These are phyloP conservation scores for Tuta absoluta DNA, from an alignment of 2,888 invertebrate genomes.

Conservation along the genomic window DNA sequence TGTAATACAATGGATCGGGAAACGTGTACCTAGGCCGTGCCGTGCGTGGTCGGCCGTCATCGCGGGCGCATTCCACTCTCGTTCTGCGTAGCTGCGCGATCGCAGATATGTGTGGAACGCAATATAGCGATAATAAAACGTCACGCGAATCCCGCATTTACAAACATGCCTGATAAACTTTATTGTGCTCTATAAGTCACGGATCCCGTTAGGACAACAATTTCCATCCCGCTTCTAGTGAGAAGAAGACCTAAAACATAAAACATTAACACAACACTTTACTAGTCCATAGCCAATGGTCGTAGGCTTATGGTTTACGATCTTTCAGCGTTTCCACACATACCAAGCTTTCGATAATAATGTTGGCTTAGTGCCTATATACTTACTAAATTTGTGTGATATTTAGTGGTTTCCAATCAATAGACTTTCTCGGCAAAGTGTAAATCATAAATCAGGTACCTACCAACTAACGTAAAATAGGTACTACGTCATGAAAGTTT, in stretches of 20 bases:
- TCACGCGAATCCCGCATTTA: slow-evolving; percentile 36
- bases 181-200: slow-evolving; percentile 15
- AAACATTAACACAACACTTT: not conserved
- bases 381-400: not conserved
- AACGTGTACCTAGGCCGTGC: slow-evolving; percentile 37
- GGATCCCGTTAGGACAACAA: slow-evolving; percentile 8
- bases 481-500: too few species aligned
- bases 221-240: too few species aligned
- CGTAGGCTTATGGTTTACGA: not conserved
- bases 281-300: not conserved
- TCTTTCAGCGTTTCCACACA: not conserved
- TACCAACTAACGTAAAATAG: too few species aligned
- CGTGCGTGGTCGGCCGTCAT: slow-evolving; percentile 30
- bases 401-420: not conserved
- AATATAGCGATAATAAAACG: slow-evolving; percentile 36
- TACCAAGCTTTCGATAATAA: not conserved
- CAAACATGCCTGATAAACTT: slow-evolving; percentile 30
- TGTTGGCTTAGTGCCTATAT: not conserved
- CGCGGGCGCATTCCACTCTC: slow-evolving; percentile 44
- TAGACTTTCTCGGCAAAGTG: not conserved
- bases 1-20: slow-evolving; percentile 39
- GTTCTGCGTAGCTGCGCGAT: slow-evolving; percentile 31
- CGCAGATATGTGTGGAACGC: slow-evolving; percentile 39
- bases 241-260: too few species aligned
- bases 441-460: not conserved